Evolutionary conservation across 2,797 vertebrate species (phyloP).

Genomic region (Chromobotia macracanthus): DNA sequence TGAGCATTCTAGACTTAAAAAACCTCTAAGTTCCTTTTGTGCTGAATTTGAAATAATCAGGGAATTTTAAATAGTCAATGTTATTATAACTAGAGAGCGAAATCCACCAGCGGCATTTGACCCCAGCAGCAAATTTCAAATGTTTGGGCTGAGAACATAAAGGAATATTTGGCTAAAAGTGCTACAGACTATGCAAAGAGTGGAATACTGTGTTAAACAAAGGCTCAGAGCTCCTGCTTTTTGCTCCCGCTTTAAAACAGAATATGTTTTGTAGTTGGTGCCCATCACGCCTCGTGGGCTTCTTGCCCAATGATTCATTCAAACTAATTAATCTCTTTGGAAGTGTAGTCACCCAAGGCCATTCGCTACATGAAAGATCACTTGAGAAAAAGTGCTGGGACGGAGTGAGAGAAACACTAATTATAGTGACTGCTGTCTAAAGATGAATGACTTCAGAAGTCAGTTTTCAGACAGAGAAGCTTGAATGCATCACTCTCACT

Average conservation of each 20-base stretch:
- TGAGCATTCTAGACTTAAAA: background rate
- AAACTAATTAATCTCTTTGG: conserved; percentile 52
- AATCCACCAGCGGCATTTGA: background rate
- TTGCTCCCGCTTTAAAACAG: background rate
- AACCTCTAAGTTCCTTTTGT: background rate
- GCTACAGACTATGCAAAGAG: background rate
- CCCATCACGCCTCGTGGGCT: conserved; percentile 4
- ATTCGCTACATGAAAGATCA: conserved; percentile 49
- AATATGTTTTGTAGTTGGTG: conserved; percentile 22
- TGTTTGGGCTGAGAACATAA: background rate
- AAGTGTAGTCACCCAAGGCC: conserved; percentile 53
- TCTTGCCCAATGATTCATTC: conserved; percentile 21
- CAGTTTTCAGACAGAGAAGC: conserved; percentile 24
- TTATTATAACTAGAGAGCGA: background rate
- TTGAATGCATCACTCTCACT: background rate
- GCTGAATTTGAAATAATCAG: background rate
- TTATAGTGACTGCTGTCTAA: conserved; percentile 29
- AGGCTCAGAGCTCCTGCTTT: conserved; percentile 4
- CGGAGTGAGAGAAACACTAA: conserved; percentile 33
- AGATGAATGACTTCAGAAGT: conserved; percentile 18
- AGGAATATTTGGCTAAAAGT: background rate
- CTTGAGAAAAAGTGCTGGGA: conserved; percentile 19
- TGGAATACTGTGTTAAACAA: background rate
- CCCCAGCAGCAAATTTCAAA: background rate
- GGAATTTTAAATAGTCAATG: background rate